Conservation (phyloP, 2,797 vertebrate genomes). For the Artibeus jamaicensis region DNA sequence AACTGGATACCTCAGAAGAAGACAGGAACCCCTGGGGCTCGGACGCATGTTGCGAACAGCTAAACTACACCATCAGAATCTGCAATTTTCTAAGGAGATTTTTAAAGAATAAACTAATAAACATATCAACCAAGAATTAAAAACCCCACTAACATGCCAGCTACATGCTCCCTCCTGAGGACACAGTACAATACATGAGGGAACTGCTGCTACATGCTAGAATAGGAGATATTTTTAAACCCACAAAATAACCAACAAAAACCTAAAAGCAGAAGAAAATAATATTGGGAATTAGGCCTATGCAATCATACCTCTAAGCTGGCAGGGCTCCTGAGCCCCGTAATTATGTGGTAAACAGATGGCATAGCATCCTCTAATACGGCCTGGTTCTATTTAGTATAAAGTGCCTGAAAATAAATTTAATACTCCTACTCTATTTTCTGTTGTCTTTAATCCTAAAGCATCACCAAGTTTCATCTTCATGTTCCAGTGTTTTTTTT, state of each 20-base stretch:
- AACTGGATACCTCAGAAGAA: conserved; percentile 92
- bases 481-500: neutral
- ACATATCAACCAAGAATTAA: conserved; percentile 69
- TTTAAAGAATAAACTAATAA: conserved; percentile 78
- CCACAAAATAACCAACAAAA: neutral
- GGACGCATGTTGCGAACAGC: conserved; percentile 86
- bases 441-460: neutral
- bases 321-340: neutral
- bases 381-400: neutral
- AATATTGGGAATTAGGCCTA: neutral
- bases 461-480: neutral
- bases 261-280: conserved; percentile 14
- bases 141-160: neutral
- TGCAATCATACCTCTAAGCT: neutral
- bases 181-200: neutral
- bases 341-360: neutral
- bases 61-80: conserved; percentile 80
- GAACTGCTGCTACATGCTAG: neutral
- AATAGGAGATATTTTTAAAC: neutral
- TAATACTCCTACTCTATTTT: neutral
- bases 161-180: neutral
- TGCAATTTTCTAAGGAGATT: conserved; percentile 76
- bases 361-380: neutral
- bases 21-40: conserved; percentile 89
- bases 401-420: neutral